Evolutionary conservation across 2,888 invertebrate genomes (phyloP).

Genomic region (Tenthredo livida): DNA sequence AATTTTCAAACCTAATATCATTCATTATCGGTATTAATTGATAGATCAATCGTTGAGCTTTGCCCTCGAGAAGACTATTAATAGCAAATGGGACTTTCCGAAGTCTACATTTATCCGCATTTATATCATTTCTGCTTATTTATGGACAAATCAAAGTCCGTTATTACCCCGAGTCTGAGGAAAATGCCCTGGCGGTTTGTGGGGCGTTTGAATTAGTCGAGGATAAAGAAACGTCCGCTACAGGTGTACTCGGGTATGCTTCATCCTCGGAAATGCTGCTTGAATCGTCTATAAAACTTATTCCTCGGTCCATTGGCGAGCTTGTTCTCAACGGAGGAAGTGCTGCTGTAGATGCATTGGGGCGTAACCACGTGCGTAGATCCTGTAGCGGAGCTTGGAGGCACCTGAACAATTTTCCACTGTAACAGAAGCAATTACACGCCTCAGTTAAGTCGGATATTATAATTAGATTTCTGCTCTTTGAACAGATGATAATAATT

Average conservation of each 20-base stretch:
- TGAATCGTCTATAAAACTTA: constrained; percentile 75
- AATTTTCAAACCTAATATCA: no score
- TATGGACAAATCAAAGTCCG: background rate
- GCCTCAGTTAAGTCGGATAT: constrained; percentile 5
- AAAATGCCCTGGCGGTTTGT: constrained; percentile 74
- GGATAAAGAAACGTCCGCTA: constrained; percentile 76
- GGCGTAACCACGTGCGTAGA: constrained; percentile 81
- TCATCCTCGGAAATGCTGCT: constrained; percentile 75
- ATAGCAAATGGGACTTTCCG: background rate
- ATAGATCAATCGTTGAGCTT: constrained; percentile 10
- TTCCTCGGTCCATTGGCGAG: constrained; percentile 72
- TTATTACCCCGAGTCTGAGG: constrained; percentile 74
- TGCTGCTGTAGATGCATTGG: constrained; percentile 65
- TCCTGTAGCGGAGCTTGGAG: constrained; percentile 82
- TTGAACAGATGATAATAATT: constrained; percentile 31
- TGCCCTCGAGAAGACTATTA: background rate
- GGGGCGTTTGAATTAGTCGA: constrained; percentile 71
- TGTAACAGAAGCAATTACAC: constrained; percentile 67
- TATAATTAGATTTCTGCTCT: constrained; percentile 20
- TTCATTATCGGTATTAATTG: background rate
- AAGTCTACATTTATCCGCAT: background rate
- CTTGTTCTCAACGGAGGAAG: constrained; percentile 70
- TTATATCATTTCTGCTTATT: background rate
- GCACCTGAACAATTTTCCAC: constrained; percentile 81
- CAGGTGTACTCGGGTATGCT: constrained; percentile 79